Evolutionary conservation across 1,140 invertebrate species (phyloP).

Genomic region (Homarus americanus): DNA sequence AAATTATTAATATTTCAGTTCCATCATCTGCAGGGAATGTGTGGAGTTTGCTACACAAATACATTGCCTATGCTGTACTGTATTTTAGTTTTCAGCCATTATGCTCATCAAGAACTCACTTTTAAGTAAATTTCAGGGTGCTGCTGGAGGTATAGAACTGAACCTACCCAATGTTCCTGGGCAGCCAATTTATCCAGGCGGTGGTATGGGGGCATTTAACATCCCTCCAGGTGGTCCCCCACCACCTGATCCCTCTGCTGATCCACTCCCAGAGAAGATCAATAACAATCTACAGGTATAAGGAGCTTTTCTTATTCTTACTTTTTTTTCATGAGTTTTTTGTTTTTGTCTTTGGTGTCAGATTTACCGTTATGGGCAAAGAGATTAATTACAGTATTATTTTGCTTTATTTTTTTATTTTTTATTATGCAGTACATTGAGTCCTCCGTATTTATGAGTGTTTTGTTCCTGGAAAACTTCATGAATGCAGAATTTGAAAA

Average conservation of each 20-base stretch:
- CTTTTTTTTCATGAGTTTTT: neutral
- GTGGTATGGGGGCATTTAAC: slow-evolving; percentile 17
- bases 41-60: too few relatives aligned
- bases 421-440: too few relatives aligned
- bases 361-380: neutral
- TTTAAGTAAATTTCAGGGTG: neutral
- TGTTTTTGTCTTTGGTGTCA: neutral
- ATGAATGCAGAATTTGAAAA: too few relatives aligned
- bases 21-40: too few relatives aligned
- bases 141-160: slow-evolving; percentile 44
- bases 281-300: slow-evolving; percentile 48
- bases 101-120: too few relatives aligned
- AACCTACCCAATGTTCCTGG: slow-evolving; percentile 70
- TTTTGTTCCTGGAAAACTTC: too few relatives aligned
- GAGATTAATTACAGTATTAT: neutral
- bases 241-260: slow-evolving; percentile 54
- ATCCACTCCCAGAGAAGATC: slow-evolving; percentile 49
- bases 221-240: slow-evolving; percentile 54
- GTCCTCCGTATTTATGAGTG: too few relatives aligned
- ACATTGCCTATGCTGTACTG: too few relatives aligned
- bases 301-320: neutral
- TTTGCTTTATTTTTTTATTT: too few relatives aligned
- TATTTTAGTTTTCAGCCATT: too few relatives aligned
- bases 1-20: too few relatives aligned
- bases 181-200: slow-evolving; percentile 21